Conservation (phyloP, 2,797 vertebrate species). For the Pygocentrus nattereri region DNA sequence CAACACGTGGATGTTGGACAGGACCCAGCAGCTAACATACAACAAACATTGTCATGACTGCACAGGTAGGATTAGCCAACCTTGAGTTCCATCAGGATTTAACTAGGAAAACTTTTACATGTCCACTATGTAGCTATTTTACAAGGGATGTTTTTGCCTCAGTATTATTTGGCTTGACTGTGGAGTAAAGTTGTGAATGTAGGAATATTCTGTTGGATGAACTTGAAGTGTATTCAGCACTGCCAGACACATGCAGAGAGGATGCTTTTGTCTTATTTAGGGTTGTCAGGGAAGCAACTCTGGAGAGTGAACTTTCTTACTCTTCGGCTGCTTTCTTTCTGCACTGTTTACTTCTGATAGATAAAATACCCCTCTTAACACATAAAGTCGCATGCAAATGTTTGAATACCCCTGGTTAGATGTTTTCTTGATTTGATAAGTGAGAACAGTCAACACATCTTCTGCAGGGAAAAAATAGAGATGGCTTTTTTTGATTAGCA, state of each 20-base stretch:
- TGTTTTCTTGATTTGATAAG: no score
- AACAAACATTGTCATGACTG: conserved; percentile 51
- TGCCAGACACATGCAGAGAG: conserved; percentile 59
- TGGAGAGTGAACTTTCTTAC: background rate
- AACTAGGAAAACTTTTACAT: background rate
- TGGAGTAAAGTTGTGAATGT: conserved; percentile 59
- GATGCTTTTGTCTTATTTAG: conserved; percentile 44
- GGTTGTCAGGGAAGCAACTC: conserved; percentile 56
- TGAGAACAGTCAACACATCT: no score
- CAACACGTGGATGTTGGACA: conserved; percentile 2
- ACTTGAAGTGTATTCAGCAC: conserved; percentile 63
- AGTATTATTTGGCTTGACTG: conserved; percentile 47
- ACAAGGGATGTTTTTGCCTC: conserved; percentile 41
- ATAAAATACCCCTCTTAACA: no score
- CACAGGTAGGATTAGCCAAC: conserved; percentile 66
- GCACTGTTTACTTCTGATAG: conserved; percentile 15
- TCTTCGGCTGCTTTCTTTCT: conserved; percentile 3
- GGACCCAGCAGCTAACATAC: conserved; percentile 24
- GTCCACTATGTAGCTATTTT: conserved; percentile 1
- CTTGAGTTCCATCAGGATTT: background rate
- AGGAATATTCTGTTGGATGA: conserved; percentile 59
- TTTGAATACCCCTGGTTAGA: no score
- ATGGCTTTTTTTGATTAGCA: no score
- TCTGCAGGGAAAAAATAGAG: no score
- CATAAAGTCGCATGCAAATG: no score